Conservation (phyloP, 1,140 invertebrate species). For the Danaus melanippus region DNA sequence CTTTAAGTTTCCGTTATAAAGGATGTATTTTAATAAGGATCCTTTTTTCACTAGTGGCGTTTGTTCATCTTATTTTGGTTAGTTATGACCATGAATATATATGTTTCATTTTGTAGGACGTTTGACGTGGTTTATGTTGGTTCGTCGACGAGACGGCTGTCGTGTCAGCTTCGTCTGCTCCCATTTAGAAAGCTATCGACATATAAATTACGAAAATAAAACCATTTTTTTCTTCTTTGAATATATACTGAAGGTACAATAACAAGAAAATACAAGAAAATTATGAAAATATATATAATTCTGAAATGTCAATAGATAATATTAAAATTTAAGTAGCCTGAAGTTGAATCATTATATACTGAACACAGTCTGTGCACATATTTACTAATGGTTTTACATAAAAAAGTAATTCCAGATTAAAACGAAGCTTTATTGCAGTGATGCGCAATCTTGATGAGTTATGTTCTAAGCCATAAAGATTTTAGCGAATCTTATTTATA, state of each 20-base stretch:
- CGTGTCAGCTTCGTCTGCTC: slow-evolving; percentile 21
- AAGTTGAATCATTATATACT: too few species aligned
- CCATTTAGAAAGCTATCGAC: slow-evolving; percentile 12
- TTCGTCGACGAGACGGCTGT: slow-evolving; percentile 30
- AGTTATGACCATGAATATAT: slow-evolving; percentile 33
- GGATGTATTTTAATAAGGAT: slow-evolving; percentile 18
- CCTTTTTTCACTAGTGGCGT: slow-evolving; percentile 14
- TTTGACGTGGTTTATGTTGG: slow-evolving; percentile 35
- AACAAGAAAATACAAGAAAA: too few species aligned
- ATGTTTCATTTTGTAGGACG: slow-evolving; percentile 35
- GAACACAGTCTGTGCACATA: too few species aligned
- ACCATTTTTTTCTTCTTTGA: too few species aligned
- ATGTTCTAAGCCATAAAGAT: slow-evolving; percentile 10
- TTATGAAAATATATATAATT: too few species aligned
- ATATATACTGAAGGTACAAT: too few species aligned
- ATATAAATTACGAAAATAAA: too few species aligned
- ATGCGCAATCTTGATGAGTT: slow-evolving; percentile 8
- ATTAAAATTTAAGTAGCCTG: too few species aligned
- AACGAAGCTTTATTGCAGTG: slow-evolving; percentile 7
- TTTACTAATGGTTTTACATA: neutral
- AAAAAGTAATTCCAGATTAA: slow-evolving; percentile 4
- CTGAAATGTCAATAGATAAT: too few species aligned
- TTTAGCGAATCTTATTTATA: neutral
- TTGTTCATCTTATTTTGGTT: slow-evolving; percentile 23
- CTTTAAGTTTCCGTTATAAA: slow-evolving; percentile 17